phyloP scores from a whole-genome alignment of 2,888 invertebrate species.

The Tinea semifulvella region DNA sequence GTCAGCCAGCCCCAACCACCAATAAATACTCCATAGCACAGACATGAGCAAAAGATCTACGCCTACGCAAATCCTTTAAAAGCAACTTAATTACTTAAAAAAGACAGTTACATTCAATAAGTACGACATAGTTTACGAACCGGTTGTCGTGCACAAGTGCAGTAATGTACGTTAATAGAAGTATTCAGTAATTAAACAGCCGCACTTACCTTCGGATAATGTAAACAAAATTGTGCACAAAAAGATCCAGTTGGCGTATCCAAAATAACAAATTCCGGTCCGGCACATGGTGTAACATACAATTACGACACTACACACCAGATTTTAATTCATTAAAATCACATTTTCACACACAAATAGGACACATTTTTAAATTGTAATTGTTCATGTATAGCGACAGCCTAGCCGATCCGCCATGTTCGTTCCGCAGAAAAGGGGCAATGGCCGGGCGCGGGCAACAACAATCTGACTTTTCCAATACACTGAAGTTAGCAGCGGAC shows the following conservation, averaged over 20 bases:
- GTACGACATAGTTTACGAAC: not conserved
- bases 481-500: constrained; percentile 12
- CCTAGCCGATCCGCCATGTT: constrained; percentile 48
- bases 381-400: constrained; percentile 25
- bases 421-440: constrained; percentile 40
- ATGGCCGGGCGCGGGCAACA: constrained; percentile 38
- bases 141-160: not conserved
- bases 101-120: not conserved
- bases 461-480: constrained; percentile 19
- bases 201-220: constrained; percentile 57
- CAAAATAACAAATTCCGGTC: constrained; percentile 56
- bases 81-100: not conserved
- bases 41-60: constrained; percentile 2
- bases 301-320: constrained; percentile 43
- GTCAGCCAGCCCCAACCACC: not conserved
- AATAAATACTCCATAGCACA: not conserved
- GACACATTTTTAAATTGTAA: constrained; percentile 31
- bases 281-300: constrained; percentile 54
- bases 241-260: constrained; percentile 55
- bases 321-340: constrained; percentile 61
- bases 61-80: not conserved
- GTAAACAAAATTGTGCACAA: constrained; percentile 63
- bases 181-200: not conserved
- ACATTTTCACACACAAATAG: constrained; percentile 61
- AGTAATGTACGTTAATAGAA: not conserved